Base-by-base conservation (phyloP, 2,888 invertebrate species). In the Octonoba sinensis region DNA sequence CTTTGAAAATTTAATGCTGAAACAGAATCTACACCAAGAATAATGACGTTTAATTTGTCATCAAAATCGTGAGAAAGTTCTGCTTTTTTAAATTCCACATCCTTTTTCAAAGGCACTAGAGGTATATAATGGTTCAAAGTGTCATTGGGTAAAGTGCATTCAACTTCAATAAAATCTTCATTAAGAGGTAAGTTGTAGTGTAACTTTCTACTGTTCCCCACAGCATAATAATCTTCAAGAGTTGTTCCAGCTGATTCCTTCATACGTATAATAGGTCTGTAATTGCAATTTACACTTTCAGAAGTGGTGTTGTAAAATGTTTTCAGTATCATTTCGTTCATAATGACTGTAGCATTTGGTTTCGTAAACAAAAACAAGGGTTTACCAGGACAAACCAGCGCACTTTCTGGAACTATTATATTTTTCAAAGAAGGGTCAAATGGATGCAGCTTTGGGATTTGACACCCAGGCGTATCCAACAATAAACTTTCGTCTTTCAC, bases 21-120 rank as follows among this genome's bases (percentile, higher is more conserved):
- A 86, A 96, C 92, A 56, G 95, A 94, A 87, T 96, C 96, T 86
- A 96, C 92, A 57, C 96, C 96, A 22, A 96, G 87, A 87, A 96
- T 90, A 46, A 96, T 88, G 0, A 96, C 92, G 87, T 93, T 93
- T 22, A 92, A 88, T 16, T 87, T 86, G 18, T 64, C 16, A 3
- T 18, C 16, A 16, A 59, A 46, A 24, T 22, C 20, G 0, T 22
- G 46, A 51, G 49, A 36, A 8, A 44, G 18, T 3, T 75, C 20
- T 44, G 67, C 22, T 36, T 47, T 62, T 62, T 36, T 18, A 13
- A 66, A 57, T 56, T 84, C 74, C 11, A 84, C 51, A 46, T 69
- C 69, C 3, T 49, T 18, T 46, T 79, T 84, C 2, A 83, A n/a
- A n/a, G 78, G 70, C 2, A 66, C 65, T 2, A 82, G 27, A n/a